Conservation (phyloP, 2,113 vertebrate species). For the Scomber colias region DNA sequence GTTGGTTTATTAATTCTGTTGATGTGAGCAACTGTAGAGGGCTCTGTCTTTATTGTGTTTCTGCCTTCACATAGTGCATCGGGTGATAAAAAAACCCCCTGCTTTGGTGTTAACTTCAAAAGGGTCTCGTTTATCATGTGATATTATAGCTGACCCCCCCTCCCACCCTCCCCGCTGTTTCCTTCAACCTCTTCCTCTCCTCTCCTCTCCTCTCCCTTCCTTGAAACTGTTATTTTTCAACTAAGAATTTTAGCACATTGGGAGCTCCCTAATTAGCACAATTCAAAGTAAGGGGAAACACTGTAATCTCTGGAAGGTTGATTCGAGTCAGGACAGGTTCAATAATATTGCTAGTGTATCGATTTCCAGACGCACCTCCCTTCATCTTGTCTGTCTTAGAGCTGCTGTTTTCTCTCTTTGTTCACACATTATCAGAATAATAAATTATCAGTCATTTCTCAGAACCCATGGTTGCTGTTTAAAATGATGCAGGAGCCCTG, state of each 20-base stretch:
- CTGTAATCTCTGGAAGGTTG: conserved; percentile 44
- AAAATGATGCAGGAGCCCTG: conserved; percentile 10
- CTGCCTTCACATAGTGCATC: neutral
- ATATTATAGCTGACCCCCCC: conserved; percentile 37
- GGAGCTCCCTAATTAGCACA: conserved; percentile 71
- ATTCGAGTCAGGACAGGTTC: conserved; percentile 37
- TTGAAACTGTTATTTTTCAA: conserved; percentile 59
- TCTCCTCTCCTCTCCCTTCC: neutral
- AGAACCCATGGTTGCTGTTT: conserved; percentile 47
- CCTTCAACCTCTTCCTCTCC: neutral
- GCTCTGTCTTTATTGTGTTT: conserved; percentile 63
- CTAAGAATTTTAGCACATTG: conserved; percentile 58
- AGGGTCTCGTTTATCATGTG: conserved; percentile 62
- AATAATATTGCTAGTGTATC: conserved; percentile 53
- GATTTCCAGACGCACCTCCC: conserved; percentile 39
- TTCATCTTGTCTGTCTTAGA: conserved; percentile 38
- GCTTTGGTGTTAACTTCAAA: conserved; percentile 69
- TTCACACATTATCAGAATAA: conserved; percentile 51
- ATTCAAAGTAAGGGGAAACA: conserved; percentile 56
- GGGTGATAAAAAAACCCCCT: conserved; percentile 14
- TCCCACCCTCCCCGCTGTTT: neutral
- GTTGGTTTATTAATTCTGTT: conserved; percentile 68
- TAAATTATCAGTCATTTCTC: conserved; percentile 55
- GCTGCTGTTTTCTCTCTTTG: conserved; percentile 34
- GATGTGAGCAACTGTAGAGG: conserved; percentile 32